Percentiles rank a stretch among this genome's conserved stretches.
Evolutionary conservation across 2,797 vertebrate species (phyloP).

Genomic region (Furcifer pardalis): DNA sequence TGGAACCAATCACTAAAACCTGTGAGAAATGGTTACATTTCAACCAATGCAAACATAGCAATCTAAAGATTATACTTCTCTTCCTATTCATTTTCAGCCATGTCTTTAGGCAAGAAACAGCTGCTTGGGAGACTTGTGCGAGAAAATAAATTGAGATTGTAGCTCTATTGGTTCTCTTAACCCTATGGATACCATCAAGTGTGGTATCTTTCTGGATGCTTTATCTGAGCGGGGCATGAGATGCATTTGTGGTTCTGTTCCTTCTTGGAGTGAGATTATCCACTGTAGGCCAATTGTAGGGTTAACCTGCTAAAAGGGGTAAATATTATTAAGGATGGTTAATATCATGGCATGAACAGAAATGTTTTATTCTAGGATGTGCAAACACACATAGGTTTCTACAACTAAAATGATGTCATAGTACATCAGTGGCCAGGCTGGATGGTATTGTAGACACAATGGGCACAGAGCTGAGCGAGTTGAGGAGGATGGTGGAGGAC

Average conservation of each 20-base stretch:
- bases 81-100: neutral
- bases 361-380: neutral
- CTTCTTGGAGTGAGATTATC: neutral
- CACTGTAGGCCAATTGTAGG: neutral
- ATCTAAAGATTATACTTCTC: neutral
- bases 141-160: too few species aligned
- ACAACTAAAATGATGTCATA: too few species aligned
- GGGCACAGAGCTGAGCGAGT: too few species aligned
- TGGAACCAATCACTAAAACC: neutral
- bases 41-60: neutral
- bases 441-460: too few species aligned
- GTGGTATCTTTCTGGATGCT: too few species aligned
- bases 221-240: neutral
- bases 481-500: too few species aligned
- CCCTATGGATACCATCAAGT: too few species aligned
- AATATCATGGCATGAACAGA: neutral
- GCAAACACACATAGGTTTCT: too few species aligned
- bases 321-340: neutral
- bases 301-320: neutral
- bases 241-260: neutral
- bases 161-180: too few species aligned
- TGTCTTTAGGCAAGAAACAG: neutral
- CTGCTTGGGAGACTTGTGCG: neutral
- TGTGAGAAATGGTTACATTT: neutral
- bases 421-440: too few species aligned